Conservation (phyloP, 2,113 vertebrate genomes). For the Lycaon pictus region DNA sequence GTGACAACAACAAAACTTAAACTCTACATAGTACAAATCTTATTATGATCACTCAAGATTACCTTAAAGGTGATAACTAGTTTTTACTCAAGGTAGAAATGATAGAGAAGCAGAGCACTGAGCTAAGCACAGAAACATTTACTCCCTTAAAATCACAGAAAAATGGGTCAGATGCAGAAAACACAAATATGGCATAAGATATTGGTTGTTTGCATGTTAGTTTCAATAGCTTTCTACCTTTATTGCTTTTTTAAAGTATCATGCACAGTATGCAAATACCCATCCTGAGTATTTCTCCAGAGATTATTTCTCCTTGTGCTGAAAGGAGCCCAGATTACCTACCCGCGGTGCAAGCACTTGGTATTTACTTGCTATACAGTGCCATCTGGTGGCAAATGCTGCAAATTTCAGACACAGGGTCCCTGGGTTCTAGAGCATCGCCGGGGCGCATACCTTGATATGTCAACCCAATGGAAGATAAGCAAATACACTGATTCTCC, state of each 20-base stretch:
- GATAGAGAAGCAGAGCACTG: neutral
- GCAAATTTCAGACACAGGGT: constrained; percentile 68
- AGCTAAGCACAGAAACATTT: neutral
- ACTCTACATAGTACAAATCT: neutral
- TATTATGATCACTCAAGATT: neutral
- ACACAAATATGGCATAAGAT: neutral
- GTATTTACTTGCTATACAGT: constrained; percentile 56
- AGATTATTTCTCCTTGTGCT: neutral
- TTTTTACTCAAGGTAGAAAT: neutral
- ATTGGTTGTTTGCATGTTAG: neutral
- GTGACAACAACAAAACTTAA: neutral
- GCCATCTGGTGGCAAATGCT: constrained; percentile 54
- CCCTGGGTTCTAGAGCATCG: constrained; percentile 54
- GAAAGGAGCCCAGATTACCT: neutral
- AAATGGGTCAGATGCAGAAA: neutral
- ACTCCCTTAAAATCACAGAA: neutral
- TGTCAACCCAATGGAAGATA: neutral
- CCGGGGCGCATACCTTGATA: fast-evolving
- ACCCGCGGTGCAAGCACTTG: neutral
- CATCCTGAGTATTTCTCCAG: neutral
- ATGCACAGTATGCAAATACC: neutral
- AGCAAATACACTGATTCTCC: neutral
- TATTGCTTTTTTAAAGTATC: neutral
- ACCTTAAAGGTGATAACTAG: neutral
- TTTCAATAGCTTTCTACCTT: neutral